phyloP scores from a whole-genome alignment of 2,113 vertebrate species.

The Oxyura jamaicensis region DNA sequence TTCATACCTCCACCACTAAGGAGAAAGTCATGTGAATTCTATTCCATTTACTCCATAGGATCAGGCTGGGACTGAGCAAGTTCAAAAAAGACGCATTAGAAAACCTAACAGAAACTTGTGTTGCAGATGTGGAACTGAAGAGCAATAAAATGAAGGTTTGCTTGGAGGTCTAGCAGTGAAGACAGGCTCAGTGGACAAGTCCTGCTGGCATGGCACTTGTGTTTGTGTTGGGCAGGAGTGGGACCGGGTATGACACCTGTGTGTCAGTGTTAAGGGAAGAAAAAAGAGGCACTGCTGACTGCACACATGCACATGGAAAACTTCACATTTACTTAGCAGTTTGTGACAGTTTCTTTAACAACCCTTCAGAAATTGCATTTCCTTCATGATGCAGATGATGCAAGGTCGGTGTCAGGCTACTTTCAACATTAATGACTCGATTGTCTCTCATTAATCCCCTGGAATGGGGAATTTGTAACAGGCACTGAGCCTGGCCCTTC shows the following conservation, averaged over 20 bases:
- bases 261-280: background rate
- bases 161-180: background rate
- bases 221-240: background rate
- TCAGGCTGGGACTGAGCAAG: fast-evolving
- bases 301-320: background rate
- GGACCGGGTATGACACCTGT: background rate
- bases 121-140: background rate
- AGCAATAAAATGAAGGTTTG: background rate
- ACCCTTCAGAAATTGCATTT: background rate
- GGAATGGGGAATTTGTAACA: background rate
- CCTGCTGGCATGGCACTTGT: background rate
- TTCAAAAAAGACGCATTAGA: background rate
- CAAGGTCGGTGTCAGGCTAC: background rate
- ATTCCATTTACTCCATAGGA: background rate
- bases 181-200: background rate
- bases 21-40: background rate
- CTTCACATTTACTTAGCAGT: background rate
- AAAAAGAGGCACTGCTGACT: background rate
- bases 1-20: background rate
- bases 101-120: background rate
- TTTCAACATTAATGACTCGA: background rate
- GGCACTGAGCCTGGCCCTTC: background rate
- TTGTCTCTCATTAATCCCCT: background rate
- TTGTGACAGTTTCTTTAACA: background rate
- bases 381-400: background rate